Evolutionary conservation across 2,797 vertebrate species (phyloP).

Genomic region (Glossophaga mutica): DNA sequence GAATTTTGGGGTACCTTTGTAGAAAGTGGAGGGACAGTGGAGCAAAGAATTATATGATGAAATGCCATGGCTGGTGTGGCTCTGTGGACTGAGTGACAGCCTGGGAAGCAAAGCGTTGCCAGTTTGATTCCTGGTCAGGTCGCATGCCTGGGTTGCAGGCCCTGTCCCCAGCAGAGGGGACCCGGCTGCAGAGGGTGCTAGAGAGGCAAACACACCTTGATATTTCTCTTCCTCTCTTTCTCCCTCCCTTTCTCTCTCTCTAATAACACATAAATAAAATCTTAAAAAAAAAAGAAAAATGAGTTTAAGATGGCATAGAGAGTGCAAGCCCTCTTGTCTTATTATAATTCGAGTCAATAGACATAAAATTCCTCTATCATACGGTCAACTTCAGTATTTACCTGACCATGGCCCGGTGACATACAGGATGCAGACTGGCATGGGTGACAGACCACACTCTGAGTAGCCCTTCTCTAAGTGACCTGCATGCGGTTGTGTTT

Average conservation of each 20-base stretch:
- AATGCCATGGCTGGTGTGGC: too few species aligned
- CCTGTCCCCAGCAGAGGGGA: too few species aligned
- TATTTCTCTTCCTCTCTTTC: too few species aligned
- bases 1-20: neutral
- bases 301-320: conserved; percentile 2
- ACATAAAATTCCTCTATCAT: neutral
- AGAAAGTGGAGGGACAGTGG: neutral
- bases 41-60: neutral
- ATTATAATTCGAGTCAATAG: neutral
- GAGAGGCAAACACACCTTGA: too few species aligned
- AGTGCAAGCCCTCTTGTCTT: neutral
- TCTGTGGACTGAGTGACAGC: too few species aligned
- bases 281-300: neutral
- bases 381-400: neutral
- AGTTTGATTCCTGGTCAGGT: too few species aligned
- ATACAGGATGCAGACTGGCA: neutral
- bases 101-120: too few species aligned
- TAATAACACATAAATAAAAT: too few species aligned
- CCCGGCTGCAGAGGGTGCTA: too few species aligned
- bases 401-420: neutral
- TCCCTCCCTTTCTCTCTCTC: too few species aligned
- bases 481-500: neutral
- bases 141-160: too few species aligned
- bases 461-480: neutral
- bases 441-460: neutral